phyloP scores from a whole-genome alignment of 2,888 invertebrate genomes.

The Drosophila merina region DNA sequence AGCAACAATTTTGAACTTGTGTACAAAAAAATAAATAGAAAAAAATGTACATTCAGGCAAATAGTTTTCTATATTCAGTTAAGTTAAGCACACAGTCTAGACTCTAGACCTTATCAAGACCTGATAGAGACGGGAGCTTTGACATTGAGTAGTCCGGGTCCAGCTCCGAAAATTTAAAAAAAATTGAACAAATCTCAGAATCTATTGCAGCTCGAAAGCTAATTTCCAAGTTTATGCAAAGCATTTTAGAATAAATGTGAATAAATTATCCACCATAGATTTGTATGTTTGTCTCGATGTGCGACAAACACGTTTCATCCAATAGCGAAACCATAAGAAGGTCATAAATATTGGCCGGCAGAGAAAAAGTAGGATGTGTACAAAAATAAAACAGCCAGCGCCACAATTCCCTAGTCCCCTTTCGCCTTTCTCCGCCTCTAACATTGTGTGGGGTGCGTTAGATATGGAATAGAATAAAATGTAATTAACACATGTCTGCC shows the following conservation, averaged over 20 bases:
- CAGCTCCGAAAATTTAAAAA: constrained; percentile 20
- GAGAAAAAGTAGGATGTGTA: constrained; percentile 35
- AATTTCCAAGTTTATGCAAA: constrained; percentile 21
- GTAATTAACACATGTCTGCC: constrained; percentile 48
- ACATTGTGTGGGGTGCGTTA: constrained; percentile 2
- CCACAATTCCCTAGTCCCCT: constrained; percentile 4
- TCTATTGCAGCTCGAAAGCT: background rate
- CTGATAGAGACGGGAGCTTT: constrained; percentile 40
- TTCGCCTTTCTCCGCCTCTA: constrained; percentile 9
- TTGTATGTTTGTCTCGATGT: constrained; percentile 28
- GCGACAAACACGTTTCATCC: constrained; percentile 70
- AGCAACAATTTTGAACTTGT: constrained; percentile 6
- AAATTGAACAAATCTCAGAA: background rate
- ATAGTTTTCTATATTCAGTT: constrained; percentile 24
- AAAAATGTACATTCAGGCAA: background rate
- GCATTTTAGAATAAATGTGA: constrained; percentile 6
- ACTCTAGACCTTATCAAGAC: constrained; percentile 37
- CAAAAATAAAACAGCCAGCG: constrained; percentile 30
- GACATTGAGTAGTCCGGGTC: constrained; percentile 48
- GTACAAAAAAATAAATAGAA: background rate
- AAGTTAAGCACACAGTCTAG: constrained; percentile 22
- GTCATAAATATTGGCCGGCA: constrained; percentile 61
- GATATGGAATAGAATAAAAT: constrained; percentile 42
- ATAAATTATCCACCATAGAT: constrained; percentile 31
- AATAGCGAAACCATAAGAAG: constrained; percentile 71